Base-by-base conservation (phyloP, 1,140 invertebrate genomes). In the Hycleus cichorii region DNA sequence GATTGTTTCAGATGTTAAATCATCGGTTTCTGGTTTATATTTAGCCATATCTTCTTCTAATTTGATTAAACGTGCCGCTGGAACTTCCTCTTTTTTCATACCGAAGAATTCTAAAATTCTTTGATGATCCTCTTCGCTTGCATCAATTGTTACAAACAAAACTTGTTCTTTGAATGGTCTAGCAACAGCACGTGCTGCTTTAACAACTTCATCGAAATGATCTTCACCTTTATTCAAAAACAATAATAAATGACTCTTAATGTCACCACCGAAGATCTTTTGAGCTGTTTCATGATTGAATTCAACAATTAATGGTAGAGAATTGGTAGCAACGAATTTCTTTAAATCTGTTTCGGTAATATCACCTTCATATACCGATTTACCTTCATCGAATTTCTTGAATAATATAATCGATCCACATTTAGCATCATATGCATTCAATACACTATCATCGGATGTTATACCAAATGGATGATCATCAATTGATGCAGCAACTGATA, bases 91-190 rank as follows among this genome's bases (percentile, higher is more conserved):
- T 68, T 90, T 89, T 76, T 92, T 94, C 83, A 98, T 89, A 64
- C 97, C 97, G 75, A 99, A 99, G 91, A 97, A 99, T 78, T 99
- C 97, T 67, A 98, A 81, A 72, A 99, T 98, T 71, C 95, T 86
- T 64, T 89, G 85, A 74, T 99, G 96, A 71, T 99, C 97, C 74
- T 94, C 88, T 74, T 97, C 91, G 70, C 93, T 92, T 43, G 90
- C 86, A 75, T 99, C 88, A 72, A 99, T 95, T 55, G 89, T 92
- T 8, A 99, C 95, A 69, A 97, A 97, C 57, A 99, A 82, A 74
- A 95, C 89, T 77, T 92, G 86, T 71, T 90, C 91, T 73, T 89
- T 90, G 83, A 90, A 97, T 62, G 87, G 83, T 75, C 90, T 89
- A 62, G 96, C 95, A 50, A 91, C 85, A 42, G 83, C 81, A 59